These are phyloP conservation scores for Diphyllodes magnificus DNA, from an alignment of 2,113 vertebrate species.

Conservation along the genomic window DNA sequence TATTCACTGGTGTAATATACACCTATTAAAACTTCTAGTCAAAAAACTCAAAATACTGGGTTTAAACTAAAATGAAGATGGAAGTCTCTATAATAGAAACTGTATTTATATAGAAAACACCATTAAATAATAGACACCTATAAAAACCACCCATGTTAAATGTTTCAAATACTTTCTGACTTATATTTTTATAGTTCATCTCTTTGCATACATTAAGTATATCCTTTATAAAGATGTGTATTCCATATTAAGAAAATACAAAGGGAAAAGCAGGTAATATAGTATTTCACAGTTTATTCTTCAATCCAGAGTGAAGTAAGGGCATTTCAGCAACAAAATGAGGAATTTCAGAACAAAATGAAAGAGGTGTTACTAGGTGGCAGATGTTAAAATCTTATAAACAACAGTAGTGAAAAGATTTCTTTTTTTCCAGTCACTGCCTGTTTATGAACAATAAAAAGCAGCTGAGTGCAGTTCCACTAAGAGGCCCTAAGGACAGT, in stretches of 20 bases:
- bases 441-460: background rate
- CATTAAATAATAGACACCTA: background rate
- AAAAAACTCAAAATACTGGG: background rate
- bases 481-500: background rate
- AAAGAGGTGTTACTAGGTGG: background rate
- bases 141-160: background rate
- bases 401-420: background rate
- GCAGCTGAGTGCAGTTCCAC: background rate
- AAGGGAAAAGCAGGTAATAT: background rate
- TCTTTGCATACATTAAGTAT: background rate
- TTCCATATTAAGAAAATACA: background rate
- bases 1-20: background rate
- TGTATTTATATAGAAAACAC: background rate
- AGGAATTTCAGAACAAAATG: background rate
- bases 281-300: background rate
- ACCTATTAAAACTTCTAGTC: background rate
- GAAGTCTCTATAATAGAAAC: background rate
- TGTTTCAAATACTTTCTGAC: background rate
- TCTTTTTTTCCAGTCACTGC: background rate
- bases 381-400: background rate
- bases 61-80: background rate
- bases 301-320: background rate
- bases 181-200: background rate
- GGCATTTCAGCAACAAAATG: background rate
- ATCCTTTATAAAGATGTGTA: background rate